A percentile compares a stretch with the other conserved stretches of the same genome.
phyloP scores from a whole-genome alignment of 2,888 invertebrate species.

The Drosophila borealis region DNA sequence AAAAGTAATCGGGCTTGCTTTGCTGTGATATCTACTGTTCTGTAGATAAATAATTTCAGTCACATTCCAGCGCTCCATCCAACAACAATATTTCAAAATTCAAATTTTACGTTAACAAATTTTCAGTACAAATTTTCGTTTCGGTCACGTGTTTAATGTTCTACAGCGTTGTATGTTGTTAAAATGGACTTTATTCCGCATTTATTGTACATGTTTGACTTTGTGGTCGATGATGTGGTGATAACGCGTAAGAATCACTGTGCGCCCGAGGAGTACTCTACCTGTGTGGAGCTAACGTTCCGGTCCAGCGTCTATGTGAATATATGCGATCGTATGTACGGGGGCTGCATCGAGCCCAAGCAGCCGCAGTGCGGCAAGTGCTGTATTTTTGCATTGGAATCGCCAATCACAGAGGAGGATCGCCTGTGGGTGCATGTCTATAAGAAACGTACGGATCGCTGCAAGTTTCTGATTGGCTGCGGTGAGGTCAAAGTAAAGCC shows the following conservation, averaged over 20 bases:
- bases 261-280: slow-evolving; percentile 37
- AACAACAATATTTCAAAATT: too few relatives aligned
- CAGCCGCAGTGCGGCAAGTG: slow-evolving; percentile 79
- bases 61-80: too few relatives aligned
- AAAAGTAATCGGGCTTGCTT: too few relatives aligned
- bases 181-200: slow-evolving; percentile 13
- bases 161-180: too few relatives aligned
- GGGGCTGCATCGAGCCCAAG: slow-evolving; percentile 62
- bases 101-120: too few relatives aligned
- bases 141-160: background rate
- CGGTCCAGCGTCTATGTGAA: slow-evolving; percentile 80
- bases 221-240: slow-evolving; percentile 68
- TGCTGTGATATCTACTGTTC: too few relatives aligned
- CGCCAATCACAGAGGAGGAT: slow-evolving; percentile 72
- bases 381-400: slow-evolving; percentile 80
- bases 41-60: too few relatives aligned
- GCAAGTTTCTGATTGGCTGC: slow-evolving; percentile 37
- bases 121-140: background rate
- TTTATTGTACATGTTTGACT: slow-evolving; percentile 82
- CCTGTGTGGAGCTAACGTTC: slow-evolving; percentile 63
- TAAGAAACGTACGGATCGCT: slow-evolving; percentile 77
- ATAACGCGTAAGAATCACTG: slow-evolving; percentile 24
- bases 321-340: slow-evolving; percentile 82
- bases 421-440: slow-evolving; percentile 78
- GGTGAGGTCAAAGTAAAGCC: slow-evolving; percentile 20